phyloP scores from a whole-genome alignment of 2,888 invertebrate species.

The Gerris lacustris region DNA sequence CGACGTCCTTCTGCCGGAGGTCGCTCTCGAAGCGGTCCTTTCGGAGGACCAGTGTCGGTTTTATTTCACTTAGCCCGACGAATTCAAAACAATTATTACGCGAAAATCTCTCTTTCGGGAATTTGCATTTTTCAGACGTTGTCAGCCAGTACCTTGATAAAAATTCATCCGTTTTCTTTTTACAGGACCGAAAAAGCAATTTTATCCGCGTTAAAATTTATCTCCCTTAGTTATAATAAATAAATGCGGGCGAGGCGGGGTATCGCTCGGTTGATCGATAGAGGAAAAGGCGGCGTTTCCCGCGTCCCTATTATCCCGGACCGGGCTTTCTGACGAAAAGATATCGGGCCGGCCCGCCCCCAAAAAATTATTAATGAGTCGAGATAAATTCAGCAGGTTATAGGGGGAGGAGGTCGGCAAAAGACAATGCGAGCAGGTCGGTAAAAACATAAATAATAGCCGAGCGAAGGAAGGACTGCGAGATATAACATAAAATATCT shows the following conservation, averaged over 20 bases:
- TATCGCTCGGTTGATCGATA: not conserved
- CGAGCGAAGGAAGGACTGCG: constrained; percentile 24
- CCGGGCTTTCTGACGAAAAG: constrained; percentile 20
- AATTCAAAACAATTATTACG: no score
- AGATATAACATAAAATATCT: constrained; percentile 30
- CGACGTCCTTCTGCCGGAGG: no score
- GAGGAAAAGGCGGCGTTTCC: constrained; percentile 18
- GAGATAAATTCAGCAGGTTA: constrained; percentile 29
- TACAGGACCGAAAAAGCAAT: not conserved
- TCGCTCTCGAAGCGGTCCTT: no score
- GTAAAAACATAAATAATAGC: constrained; percentile 29
- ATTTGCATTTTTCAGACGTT: not conserved
- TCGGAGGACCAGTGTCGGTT: no score
- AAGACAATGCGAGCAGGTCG: constrained; percentile 24
- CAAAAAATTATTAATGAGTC: constrained; percentile 28
- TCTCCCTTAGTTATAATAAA: constrained; percentile 3
- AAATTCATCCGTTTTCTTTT: not conserved
- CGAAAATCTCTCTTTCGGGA: not conserved
- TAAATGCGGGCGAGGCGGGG: not conserved
- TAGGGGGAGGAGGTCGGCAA: constrained; percentile 21
- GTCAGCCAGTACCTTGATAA: not conserved
- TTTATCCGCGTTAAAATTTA: not conserved
- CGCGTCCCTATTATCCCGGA: constrained; percentile 1
- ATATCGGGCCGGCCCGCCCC: constrained; percentile 22
- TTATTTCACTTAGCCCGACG: no score